A percentile compares a stretch with the other conserved stretches of the same genome.
These are phyloP conservation scores for Sebastes kiyomatsui DNA, from an alignment of 2,797 vertebrate genomes.

Conservation along the genomic window DNA sequence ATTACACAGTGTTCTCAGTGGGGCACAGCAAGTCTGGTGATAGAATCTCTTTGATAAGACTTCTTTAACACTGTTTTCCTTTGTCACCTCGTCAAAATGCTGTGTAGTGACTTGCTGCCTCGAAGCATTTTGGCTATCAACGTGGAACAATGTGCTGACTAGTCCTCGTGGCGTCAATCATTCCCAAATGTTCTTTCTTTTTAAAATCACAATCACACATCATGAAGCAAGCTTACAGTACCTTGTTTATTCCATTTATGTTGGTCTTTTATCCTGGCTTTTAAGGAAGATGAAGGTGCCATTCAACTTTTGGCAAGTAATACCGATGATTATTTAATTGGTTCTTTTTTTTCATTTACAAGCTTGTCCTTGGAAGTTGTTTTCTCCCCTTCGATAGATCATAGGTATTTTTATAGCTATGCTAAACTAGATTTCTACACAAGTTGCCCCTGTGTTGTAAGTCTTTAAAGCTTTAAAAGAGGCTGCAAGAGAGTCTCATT, in stretches of 20 bases:
- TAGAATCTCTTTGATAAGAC: constrained; percentile 33
- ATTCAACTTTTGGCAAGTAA: constrained; percentile 2
- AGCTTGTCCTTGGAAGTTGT: background rate
- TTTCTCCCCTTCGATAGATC: background rate
- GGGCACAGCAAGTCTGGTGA: constrained; percentile 3
- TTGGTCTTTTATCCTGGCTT: constrained; percentile 1
- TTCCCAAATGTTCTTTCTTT: background rate
- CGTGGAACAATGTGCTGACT: constrained; percentile 4
- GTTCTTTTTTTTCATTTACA: background rate
- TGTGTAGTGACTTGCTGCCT: constrained; percentile 19
- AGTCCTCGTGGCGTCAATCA: constrained; percentile 5
- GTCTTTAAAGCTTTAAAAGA: background rate
- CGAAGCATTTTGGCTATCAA: constrained; percentile 27
- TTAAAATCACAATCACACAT: background rate
- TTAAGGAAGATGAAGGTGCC: constrained; percentile 9
- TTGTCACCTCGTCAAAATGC: constrained; percentile 27
- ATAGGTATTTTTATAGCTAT: background rate
- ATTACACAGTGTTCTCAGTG: constrained; percentile 25
- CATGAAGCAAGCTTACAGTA: background rate
- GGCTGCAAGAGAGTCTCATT: background rate
- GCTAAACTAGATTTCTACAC: background rate
- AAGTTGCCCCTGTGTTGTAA: background rate
- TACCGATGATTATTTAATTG: constrained; percentile 7
- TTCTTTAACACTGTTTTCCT: constrained; percentile 12
- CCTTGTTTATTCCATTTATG: constrained; percentile 7